These are phyloP conservation scores for Eremophila alpestris DNA, from an alignment of 2,797 vertebrate genomes.

Conservation along the genomic window DNA sequence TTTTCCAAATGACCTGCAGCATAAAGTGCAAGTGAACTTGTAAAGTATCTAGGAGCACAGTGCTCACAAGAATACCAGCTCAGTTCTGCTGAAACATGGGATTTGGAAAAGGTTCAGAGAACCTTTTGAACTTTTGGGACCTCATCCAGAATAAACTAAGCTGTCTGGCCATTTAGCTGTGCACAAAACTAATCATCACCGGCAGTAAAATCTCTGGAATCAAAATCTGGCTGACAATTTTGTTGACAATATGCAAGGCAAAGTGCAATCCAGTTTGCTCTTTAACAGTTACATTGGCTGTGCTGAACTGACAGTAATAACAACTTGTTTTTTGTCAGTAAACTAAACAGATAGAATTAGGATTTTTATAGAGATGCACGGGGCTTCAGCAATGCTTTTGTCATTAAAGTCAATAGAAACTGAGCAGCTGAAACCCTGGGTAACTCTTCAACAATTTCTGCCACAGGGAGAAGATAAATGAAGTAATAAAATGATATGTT, in stretches of 20 bases:
- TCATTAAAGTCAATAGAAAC: slow-evolving; percentile 55
- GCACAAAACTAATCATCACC: background rate
- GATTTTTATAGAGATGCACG: slow-evolving; percentile 44
- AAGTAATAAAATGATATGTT: slow-evolving; percentile 37
- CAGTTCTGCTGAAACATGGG: background rate
- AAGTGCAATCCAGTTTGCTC: background rate
- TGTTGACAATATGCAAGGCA: slow-evolving; percentile 7
- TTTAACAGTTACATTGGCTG: slow-evolving; percentile 41
- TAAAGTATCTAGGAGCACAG: background rate
- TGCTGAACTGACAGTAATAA: slow-evolving; percentile 54
- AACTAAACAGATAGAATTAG: slow-evolving; percentile 48
- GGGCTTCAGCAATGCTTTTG: slow-evolving; percentile 25
- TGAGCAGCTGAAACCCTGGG: slow-evolving; percentile 25
- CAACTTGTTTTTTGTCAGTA: slow-evolving; percentile 50
- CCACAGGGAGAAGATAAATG: slow-evolving; percentile 20
- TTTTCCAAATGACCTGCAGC: background rate
- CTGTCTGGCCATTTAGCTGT: background rate
- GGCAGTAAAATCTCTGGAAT: slow-evolving; percentile 33
- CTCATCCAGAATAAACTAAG: background rate
- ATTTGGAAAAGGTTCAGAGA: slow-evolving; percentile 13
- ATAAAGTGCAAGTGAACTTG: background rate
- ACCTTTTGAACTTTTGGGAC: background rate
- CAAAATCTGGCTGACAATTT: slow-evolving; percentile 7
- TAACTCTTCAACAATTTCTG: slow-evolving; percentile 38
- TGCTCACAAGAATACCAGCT: background rate